Conservation (phyloP, 2,113 vertebrate species). For the Motacilla tschutschensis region DNA sequence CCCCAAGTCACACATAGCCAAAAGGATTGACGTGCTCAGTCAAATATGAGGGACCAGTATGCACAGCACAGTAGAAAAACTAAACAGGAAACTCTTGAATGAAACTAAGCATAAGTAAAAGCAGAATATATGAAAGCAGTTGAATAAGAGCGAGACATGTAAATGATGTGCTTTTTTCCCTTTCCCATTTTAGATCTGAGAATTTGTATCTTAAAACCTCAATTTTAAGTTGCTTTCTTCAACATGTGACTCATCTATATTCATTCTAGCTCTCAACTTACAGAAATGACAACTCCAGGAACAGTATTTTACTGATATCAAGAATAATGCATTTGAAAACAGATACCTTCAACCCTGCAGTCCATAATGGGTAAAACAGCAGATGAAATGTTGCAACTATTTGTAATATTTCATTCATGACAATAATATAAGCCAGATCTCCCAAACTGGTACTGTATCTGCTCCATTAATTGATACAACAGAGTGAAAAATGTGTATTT, state of each 20-base stretch:
- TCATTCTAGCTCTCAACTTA: neutral
- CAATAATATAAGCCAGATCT: neutral
- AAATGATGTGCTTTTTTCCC: neutral
- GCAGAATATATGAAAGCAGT: neutral
- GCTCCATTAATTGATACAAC: neutral
- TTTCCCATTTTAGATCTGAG: neutral
- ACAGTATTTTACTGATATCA: neutral
- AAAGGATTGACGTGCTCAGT: neutral
- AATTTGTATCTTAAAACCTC: neutral
- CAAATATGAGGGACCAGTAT: neutral
- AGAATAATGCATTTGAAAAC: neutral
- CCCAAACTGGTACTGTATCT: neutral
- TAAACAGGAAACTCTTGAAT: neutral
- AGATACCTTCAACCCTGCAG: neutral
- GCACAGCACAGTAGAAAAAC: neutral
- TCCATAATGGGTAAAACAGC: neutral
- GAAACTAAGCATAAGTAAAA: neutral
- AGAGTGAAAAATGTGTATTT: neutral
- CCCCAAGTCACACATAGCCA: neutral
- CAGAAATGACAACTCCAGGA: neutral
- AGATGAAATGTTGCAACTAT: neutral
- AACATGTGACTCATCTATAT: neutral
- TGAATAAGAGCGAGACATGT: neutral
- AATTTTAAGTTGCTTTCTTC: neutral
- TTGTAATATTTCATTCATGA: neutral